Evolutionary conservation across 1,140 invertebrate species (phyloP).

Genomic region (Eurosta solidaginis): DNA sequence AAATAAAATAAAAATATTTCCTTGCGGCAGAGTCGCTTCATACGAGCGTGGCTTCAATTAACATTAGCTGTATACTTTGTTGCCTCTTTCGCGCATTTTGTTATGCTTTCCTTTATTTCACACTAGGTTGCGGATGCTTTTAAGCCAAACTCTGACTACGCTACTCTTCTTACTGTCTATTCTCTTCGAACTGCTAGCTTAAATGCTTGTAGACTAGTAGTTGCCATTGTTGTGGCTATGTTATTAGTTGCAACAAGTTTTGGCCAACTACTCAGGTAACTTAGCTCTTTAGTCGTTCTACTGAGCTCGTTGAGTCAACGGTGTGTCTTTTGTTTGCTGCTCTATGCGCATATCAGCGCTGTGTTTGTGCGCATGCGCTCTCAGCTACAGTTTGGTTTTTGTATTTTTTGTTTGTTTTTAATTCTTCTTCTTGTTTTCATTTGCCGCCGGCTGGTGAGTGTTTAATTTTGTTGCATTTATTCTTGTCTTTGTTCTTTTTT

Average conservation of each 20-base stretch:
- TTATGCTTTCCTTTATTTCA: neutral
- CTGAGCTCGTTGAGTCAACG: neutral
- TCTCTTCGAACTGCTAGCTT: too few species aligned
- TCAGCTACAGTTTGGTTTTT: neutral
- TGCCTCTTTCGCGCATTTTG: neutral
- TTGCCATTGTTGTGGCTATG: neutral
- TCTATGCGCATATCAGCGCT: neutral
- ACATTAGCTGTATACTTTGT: too few species aligned
- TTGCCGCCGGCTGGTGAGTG: neutral
- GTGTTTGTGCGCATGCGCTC: neutral
- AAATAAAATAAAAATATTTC: too few species aligned
- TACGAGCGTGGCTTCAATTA: too few species aligned
- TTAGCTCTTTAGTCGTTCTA: neutral
- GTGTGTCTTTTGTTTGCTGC: neutral
- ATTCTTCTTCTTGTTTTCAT: neutral
- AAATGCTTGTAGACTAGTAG: neutral
- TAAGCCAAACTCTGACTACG: neutral
- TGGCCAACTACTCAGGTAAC: neutral
- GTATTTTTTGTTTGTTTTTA: neutral
- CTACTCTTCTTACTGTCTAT: neutral
- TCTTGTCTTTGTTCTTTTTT: slow-evolving; percentile 5
- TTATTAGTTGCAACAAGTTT: neutral
- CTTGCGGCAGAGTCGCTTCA: neutral
- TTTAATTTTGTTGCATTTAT: neutral
- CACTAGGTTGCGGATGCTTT: neutral